A percentile compares a stretch with the other conserved stretches of the same genome.
phyloP scores from a whole-genome alignment of 2,888 invertebrate species.

The Rhabditoides inermis region DNA sequence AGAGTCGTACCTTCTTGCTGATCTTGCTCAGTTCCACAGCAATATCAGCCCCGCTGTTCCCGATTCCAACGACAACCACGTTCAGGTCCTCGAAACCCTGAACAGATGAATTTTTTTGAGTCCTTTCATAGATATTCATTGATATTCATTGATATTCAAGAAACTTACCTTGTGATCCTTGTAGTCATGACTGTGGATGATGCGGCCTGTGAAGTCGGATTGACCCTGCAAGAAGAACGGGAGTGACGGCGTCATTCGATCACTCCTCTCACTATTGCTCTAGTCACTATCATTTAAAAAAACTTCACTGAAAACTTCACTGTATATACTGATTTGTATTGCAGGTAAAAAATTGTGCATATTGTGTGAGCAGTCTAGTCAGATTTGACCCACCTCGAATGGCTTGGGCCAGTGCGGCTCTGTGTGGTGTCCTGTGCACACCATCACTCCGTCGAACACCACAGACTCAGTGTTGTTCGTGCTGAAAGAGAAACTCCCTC shows the following conservation, averaged over 20 bases:
- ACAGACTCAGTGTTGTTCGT: conserved; percentile 30
- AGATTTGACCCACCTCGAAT: too few relatives aligned
- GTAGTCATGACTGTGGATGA: conserved; percentile 50
- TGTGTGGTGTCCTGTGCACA: conserved; percentile 57
- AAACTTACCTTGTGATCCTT: conserved; percentile 29
- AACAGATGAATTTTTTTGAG: conserved; percentile 1
- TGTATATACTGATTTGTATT: too few relatives aligned
- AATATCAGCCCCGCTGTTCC: conserved; percentile 56
- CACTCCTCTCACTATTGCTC: conserved; percentile 15
- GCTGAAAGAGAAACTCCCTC: conserved; percentile 9
- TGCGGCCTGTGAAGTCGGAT: conserved; percentile 39
- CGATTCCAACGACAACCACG: conserved; percentile 55
- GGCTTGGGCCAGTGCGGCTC: conserved; percentile 52
- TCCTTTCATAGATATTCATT: background rate
- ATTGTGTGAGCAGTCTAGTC: too few relatives aligned
- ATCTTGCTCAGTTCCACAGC: conserved; percentile 55
- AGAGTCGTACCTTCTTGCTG: conserved; percentile 16
- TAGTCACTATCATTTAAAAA: too few relatives aligned
- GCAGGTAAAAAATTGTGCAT: too few relatives aligned
- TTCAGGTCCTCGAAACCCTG: conserved; percentile 51
- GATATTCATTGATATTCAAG: too few relatives aligned
- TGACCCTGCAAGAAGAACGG: conserved; percentile 48
- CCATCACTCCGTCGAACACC: conserved; percentile 55
- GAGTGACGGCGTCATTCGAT: conserved; percentile 3
- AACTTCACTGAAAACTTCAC: too few relatives aligned